phyloP scores from a whole-genome alignment of 2,888 invertebrate species.

The Drosophila ezoana region DNA sequence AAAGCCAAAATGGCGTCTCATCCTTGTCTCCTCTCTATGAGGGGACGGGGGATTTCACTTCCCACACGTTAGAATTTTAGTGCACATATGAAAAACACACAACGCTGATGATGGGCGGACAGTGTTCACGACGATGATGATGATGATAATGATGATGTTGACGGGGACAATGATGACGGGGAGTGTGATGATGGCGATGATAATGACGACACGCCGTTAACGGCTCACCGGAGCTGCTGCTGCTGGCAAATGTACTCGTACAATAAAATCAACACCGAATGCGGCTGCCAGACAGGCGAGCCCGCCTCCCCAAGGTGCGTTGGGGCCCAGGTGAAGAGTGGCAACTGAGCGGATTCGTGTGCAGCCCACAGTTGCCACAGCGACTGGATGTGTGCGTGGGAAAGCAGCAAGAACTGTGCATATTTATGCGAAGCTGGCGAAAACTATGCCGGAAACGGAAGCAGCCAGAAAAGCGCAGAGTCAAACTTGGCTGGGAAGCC shows the following conservation, averaged over 20 bases:
- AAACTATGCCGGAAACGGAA: constrained; percentile 74
- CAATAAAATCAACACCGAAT: constrained; percentile 73
- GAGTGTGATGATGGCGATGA: constrained; percentile 31
- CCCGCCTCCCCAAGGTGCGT: constrained; percentile 36
- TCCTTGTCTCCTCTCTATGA: constrained; percentile 30
- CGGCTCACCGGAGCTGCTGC: constrained; percentile 52
- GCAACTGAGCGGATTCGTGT: constrained; percentile 1
- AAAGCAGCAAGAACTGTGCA: constrained; percentile 32
- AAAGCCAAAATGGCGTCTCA: constrained; percentile 40
- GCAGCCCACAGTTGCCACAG: neutral
- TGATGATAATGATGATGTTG: constrained; percentile 24
- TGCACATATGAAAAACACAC: constrained; percentile 42
- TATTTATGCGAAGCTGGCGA: constrained; percentile 29
- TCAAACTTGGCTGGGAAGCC: constrained; percentile 25
- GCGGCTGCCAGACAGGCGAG: constrained; percentile 14
- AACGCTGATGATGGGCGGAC: constrained; percentile 42
- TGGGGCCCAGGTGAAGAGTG: constrained; percentile 8
- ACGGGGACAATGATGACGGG: constrained; percentile 16
- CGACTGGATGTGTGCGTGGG: constrained; percentile 8
- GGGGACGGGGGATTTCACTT: neutral
- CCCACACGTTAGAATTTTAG: constrained; percentile 29
- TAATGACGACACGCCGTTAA: constrained; percentile 62
- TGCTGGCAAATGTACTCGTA: constrained; percentile 47
- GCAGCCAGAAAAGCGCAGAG: constrained; percentile 43
- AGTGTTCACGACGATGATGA: constrained; percentile 24